Base-by-base conservation (phyloP, 2,888 invertebrate species). In the Thymelicus lineola region DNA sequence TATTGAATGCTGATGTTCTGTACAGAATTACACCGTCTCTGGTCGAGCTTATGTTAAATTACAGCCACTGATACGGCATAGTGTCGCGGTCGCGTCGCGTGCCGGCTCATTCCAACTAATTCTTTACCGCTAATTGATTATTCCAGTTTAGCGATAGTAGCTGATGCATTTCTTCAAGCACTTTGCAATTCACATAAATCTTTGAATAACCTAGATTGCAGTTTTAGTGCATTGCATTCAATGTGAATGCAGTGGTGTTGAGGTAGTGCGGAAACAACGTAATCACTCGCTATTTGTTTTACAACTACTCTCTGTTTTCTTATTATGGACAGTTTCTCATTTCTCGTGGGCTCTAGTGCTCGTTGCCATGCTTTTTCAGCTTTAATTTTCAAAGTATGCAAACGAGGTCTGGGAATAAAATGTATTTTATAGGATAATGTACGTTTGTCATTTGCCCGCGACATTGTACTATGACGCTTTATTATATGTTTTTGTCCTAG, bases 1-100 rank as follows among this genome's bases (percentile, higher is more conserved):
- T 91, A 91, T 90, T 91, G 89, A 91, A 91, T 87, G 87, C 86
- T 82, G 83, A 87, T 86, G 87, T 89, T 88, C 88, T 86, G 88
- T 78, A 76, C 83, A 80, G 81, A 89, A 92, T 91, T 89, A 89
- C 89, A 85, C 80, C 84, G 80, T 83, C 87, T 85, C 88, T 88
- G 88, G 84, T 85, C 84, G 85, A 87, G 86, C 87, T 86, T 86
- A 83, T 81, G 81, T 86, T 89, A 86, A 90, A 90, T 90, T 89
- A 90, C 87, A 86, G 85, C 86, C 79, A 81, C 82, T 84, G 82
- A 87, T 87, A 87, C 87, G 76, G 75, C 73, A 87, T 81, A 79
- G 78, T 86, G 85, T 86, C 85, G 80, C 80, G 83, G 80, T 86
- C 85, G 80, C 80, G 83, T 81, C n/a, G n/a, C n/a, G n/a, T n/a